Percentiles rank a stretch among this genome's conserved stretches.
Conservation (phyloP, 2,888 invertebrate genomes). For the Caenorhabditis panamensis region DNA sequence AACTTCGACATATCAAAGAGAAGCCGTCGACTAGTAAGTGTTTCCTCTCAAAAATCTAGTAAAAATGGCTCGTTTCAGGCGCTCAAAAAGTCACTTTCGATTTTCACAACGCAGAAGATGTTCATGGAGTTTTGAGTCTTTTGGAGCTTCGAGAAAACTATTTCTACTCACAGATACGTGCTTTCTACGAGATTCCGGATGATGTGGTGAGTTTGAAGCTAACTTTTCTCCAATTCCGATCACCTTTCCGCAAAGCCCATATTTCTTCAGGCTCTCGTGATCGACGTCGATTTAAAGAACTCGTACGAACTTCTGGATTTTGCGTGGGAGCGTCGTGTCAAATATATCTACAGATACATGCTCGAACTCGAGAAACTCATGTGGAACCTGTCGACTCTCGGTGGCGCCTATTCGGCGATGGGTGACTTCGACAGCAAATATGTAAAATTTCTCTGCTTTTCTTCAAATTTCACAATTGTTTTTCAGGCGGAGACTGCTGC, state of each 20-base stretch:
- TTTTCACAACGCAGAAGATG: slow-evolving; percentile 19
- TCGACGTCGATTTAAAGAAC: slow-evolving; percentile 21
- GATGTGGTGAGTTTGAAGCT: too few species aligned
- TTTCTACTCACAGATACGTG: slow-evolving; percentile 20
- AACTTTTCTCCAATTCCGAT: too few species aligned
- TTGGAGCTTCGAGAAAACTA: slow-evolving; percentile 16
- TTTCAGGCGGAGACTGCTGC: slow-evolving; percentile 91
- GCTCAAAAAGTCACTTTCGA: slow-evolving; percentile 18
- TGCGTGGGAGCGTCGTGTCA: slow-evolving; percentile 63
- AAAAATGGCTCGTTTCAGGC: slow-evolving; percentile 1
- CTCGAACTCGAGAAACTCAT: slow-evolving; percentile 89
- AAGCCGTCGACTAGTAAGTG: slow-evolving; percentile 33
- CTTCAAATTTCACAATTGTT: neutral
- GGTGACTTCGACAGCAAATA: slow-evolving; percentile 87
- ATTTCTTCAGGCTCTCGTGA: slow-evolving; percentile 25
- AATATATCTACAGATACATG: slow-evolving; percentile 50
- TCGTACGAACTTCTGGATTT: slow-evolving; percentile 39
- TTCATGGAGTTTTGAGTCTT: slow-evolving; percentile 41
- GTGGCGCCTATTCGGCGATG: slow-evolving; percentile 95
- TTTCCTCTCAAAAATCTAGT: neutral
- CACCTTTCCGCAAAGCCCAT: too few species aligned
- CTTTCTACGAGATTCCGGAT: slow-evolving; percentile 25
- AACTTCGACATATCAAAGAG: slow-evolving; percentile 16
- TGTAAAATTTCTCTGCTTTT: slow-evolving; percentile 32
- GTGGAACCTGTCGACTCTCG: slow-evolving; percentile 96